Conservation (phyloP, 1,140 invertebrate genomes). For the Hypothenemus hampei region DNA sequence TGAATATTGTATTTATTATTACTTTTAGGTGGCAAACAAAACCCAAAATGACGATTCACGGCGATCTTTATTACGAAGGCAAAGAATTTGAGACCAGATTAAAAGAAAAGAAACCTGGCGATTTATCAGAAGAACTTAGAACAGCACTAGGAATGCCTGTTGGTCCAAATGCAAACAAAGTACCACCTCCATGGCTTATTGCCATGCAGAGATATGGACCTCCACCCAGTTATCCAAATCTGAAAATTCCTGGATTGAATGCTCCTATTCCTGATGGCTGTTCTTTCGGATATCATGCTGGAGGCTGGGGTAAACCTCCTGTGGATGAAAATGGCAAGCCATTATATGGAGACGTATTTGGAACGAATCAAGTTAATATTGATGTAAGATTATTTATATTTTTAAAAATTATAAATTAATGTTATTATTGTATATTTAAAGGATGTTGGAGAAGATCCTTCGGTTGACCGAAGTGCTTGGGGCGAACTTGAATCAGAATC, state of each 20-base stretch:
- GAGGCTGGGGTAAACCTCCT: constrained; percentile 99
- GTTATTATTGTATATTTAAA: constrained; percentile 31
- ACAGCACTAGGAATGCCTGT: constrained; percentile 98
- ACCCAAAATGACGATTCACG: constrained; percentile 97
- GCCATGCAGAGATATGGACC: constrained; percentile 99
- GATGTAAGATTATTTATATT: constrained; percentile 50
- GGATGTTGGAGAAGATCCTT: constrained; percentile 76
- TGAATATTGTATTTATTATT: constrained; percentile 4
- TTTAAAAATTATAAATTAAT: not conserved
- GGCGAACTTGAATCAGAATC: constrained; percentile 96
- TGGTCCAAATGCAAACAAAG: constrained; percentile 80
- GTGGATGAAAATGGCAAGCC: constrained; percentile 98
- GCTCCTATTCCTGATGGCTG: constrained; percentile 94
- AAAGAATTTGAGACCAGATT: constrained; percentile 98
- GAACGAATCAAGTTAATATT: constrained; percentile 58
- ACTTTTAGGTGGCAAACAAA: constrained; percentile 90
- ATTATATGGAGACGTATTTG: constrained; percentile 98
- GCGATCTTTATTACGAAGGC: constrained; percentile 99
- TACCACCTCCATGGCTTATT: constrained; percentile 97
- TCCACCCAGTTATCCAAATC: constrained; percentile 97
- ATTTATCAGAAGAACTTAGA: constrained; percentile 90
- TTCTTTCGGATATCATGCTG: constrained; percentile 98
- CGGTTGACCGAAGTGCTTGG: constrained; percentile 91
- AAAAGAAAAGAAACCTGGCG: constrained; percentile 98
- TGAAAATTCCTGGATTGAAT: constrained; percentile 94